Evolutionary conservation across 2,113 vertebrate genomes (phyloP).

Genomic region (Pollimyrus isidori): DNA sequence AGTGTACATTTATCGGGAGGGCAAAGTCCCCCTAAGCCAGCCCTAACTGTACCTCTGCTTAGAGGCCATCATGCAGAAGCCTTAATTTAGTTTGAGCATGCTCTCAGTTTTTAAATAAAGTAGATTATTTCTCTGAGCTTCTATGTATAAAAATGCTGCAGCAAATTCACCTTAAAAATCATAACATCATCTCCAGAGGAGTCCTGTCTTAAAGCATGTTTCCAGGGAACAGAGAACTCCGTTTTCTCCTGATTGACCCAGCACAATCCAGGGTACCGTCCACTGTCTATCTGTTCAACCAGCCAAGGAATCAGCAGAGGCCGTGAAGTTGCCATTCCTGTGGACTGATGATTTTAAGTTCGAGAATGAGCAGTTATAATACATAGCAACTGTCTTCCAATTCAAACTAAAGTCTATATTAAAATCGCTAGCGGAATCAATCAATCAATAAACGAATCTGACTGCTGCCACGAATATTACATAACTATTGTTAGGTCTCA

Average conservation of each 20-base stretch:
- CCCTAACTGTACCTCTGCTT: background rate
- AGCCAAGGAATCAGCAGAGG: slow-evolving; percentile 76
- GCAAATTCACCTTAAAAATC: slow-evolving; percentile 67
- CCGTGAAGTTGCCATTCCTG: slow-evolving; percentile 60
- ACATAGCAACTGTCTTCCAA: background rate
- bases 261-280: slow-evolving; percentile 60
- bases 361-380: background rate
- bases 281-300: slow-evolving; percentile 52
- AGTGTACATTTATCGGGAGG: background rate
- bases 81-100: background rate
- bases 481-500: background rate
- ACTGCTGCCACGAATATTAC: background rate
- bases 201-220: slow-evolving; percentile 71
- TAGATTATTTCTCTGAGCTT: background rate
- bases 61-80: background rate
- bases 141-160: background rate
- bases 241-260: slow-evolving; percentile 59
- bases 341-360: background rate
- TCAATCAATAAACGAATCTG: background rate
- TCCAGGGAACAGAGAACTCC: slow-evolving; percentile 76
- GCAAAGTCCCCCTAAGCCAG: background rate
- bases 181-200: slow-evolving; percentile 57
- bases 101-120: background rate
- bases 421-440: background rate
- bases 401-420: background rate